Conservation (phyloP, 2,888 invertebrate genomes). For the Ligdia adustata region DNA sequence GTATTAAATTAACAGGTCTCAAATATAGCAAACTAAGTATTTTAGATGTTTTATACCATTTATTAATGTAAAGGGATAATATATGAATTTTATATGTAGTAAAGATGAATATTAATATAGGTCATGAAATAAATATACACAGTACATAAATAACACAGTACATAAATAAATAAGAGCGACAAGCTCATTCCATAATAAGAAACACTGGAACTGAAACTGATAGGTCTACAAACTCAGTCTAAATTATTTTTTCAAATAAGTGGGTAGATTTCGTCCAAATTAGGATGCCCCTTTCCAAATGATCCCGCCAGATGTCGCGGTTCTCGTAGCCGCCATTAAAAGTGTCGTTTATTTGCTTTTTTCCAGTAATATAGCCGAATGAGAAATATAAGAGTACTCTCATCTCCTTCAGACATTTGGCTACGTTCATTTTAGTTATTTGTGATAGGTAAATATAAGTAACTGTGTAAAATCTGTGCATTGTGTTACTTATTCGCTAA, state of each 20-base stretch:
- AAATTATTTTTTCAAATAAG: conserved; percentile 34
- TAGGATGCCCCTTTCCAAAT: conserved; percentile 47
- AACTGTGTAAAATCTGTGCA: no score
- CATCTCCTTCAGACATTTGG: conserved; percentile 24
- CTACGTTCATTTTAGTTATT: conserved; percentile 18
- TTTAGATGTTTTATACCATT: no score
- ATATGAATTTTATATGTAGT: no score
- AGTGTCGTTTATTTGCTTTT: conserved; percentile 48
- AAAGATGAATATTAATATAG: no score
- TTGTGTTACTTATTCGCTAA: no score
- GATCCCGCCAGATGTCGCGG: conserved; percentile 48
- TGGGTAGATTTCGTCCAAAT: conserved; percentile 41
- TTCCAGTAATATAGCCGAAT: conserved; percentile 41
- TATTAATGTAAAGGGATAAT: no score
- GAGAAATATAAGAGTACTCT: conserved; percentile 33
- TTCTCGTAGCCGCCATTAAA: conserved; percentile 46
- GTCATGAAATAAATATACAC: no score
- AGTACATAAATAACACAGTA: no score
- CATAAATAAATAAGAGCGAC: neutral
- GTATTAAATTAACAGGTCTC: no score
- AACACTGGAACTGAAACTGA: no score
- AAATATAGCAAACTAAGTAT: no score
- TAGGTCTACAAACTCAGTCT: conserved; percentile 11
- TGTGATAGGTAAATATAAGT: no score
- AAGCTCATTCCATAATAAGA: conserved; percentile 9